Evolutionary conservation across 2,113 vertebrate species (phyloP), one percentile per base, ranked within the genome.

Genomic region (Regulus satrapa): DNA sequence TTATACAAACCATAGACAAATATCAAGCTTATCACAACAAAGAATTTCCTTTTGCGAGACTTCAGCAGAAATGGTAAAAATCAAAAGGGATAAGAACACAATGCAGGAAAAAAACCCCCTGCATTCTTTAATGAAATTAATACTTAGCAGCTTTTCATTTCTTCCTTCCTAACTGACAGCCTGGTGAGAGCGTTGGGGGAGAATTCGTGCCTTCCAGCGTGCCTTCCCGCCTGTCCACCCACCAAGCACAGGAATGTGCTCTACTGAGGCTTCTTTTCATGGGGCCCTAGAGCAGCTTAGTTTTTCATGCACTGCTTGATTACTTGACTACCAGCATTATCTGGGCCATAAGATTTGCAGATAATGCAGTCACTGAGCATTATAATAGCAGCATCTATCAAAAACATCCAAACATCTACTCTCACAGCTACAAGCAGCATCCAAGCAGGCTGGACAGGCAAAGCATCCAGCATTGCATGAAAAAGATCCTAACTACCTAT

Each of bases 141-240:
- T 77, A 61, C 14, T 74, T 78, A 72, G 10, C 62, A 78, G 58
- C 0, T 5, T 81, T 92, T 87, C 5, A 40, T 26, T 46, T 82
- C 54, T 41, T 91, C 20, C 43, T 28, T 59, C 25, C 49, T 31
- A 36, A 40, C 7, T n/a, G 52, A 43, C 36, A 6, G 16, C 48
- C 28, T 0, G 0, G 62, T n/a, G 21, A 11, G 62, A 31, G 18
- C 0, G 0, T 14, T 5, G 0, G 0, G 20, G 32, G 28, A 75
- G 74, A 61, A 36, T 3, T 1, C 12, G 2, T 54, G 58, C 72
- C n/a, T 85, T 67, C 55, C 13, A 8, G 82, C 12, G 2, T 54
- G 58, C 75, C n/a, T 85, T 67, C 55, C 13, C 7, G 78, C 24
- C 58, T 32, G 18, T 45, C 77, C 31, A 12, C 0, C 77, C 31